phyloP scores from a whole-genome alignment of 2,113 vertebrate genomes.

The Eulemur rufifrons region DNA sequence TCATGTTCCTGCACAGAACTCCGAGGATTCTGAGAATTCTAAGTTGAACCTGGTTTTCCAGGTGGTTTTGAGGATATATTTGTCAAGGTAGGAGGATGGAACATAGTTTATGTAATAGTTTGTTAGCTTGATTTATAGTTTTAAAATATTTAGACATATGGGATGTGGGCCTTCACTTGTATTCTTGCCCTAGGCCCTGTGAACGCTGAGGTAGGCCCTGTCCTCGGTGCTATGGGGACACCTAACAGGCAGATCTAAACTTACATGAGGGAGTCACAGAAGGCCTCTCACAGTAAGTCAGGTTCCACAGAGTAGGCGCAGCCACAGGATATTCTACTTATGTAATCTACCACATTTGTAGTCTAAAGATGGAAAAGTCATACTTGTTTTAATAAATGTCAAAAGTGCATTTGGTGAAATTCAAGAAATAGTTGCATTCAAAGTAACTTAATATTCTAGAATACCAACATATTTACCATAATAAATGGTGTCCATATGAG shows the following conservation, averaged over 20 bases:
- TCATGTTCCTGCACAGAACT: background rate
- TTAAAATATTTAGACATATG: conserved; percentile 51
- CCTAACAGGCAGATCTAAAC: background rate
- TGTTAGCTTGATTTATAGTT: conserved; percentile 27
- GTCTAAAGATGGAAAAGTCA: background rate
- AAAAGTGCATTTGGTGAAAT: background rate
- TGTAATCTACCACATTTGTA: background rate
- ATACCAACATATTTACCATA: background rate
- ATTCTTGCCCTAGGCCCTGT: background rate
- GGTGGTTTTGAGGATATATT: conserved; percentile 49
- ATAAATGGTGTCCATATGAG: background rate
- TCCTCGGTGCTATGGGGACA: background rate
- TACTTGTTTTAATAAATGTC: background rate
- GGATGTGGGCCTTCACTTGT: background rate
- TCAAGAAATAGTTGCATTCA: background rate
- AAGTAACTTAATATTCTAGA: conserved; percentile 11
- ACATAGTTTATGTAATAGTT: conserved; percentile 21
- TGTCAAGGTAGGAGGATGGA: conserved; percentile 35
- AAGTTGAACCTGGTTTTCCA: conserved; percentile 39
- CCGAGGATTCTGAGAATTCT: conserved; percentile 40
- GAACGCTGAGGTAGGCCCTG: background rate
- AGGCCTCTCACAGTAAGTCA: background rate
- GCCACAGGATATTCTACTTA: background rate
- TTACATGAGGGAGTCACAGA: background rate
- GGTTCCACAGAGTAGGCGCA: background rate